These are phyloP conservation scores for Sarcophaga bullata DNA, from an alignment of 1,140 invertebrate genomes.

Conservation along the genomic window DNA sequence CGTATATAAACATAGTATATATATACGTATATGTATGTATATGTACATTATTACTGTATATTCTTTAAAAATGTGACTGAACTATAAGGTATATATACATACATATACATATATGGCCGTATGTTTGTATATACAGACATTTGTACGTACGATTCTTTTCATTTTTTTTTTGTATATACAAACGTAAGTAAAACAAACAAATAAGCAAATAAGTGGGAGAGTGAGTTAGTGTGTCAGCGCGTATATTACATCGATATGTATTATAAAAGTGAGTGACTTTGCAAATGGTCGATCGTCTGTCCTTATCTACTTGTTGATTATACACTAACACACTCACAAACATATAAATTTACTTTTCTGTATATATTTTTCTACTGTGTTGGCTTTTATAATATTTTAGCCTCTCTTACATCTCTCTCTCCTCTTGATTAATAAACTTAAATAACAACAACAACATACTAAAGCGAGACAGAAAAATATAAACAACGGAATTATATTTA, in stretches of 20 bases:
- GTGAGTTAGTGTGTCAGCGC: background rate
- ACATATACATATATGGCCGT: background rate
- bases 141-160: background rate
- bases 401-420: too few species aligned
- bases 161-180: background rate
- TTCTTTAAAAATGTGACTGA: too few species aligned
- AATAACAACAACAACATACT: too few species aligned
- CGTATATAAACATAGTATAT: too few species aligned
- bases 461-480: too few species aligned
- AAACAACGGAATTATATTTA: too few species aligned
- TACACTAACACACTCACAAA: background rate
- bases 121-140: background rate
- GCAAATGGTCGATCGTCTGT: background rate
- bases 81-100: background rate
- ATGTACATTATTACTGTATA: too few species aligned
- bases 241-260: background rate
- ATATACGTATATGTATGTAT: too few species aligned
- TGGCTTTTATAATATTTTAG: too few species aligned
- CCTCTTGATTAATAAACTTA: too few species aligned
- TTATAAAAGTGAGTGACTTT: constrained; percentile 1
- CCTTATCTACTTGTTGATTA: constrained; percentile 24
- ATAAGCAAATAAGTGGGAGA: background rate
- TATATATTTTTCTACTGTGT: too few species aligned
- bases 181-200: constrained; percentile 8
- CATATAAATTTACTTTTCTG: too few species aligned